Percentiles rank a stretch among this genome's conserved stretches.
Conservation (phyloP, 2,888 invertebrate genomes). For the Copidosoma aretas region DNA sequence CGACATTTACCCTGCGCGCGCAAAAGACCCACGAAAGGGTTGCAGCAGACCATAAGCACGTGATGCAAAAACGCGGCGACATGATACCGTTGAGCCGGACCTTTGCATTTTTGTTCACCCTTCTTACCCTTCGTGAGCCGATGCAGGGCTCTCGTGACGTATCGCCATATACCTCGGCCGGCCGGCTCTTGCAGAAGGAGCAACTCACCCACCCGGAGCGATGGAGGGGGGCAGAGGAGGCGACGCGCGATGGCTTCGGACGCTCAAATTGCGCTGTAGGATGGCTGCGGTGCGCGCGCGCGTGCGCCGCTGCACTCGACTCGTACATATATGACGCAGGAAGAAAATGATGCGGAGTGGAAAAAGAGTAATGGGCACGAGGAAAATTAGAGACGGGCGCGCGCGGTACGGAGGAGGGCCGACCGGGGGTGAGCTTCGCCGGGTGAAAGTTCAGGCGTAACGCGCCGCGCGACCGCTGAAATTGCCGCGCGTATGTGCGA, state of each 20-base stretch:
- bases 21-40: background rate
- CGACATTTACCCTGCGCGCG: too few species aligned
- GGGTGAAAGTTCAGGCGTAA: background rate
- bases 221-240: background rate
- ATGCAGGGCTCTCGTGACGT: slow-evolving; percentile 48
- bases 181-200: background rate
- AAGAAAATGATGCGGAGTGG: background rate
- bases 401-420: too few species aligned
- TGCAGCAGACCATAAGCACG: slow-evolving; percentile 20
- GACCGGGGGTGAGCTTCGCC: background rate
- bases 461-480: too few species aligned
- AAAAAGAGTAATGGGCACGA: background rate
- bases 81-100: slow-evolving; percentile 27
- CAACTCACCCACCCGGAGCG: background rate
- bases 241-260: slow-evolving; percentile 31
- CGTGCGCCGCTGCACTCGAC: too few species aligned
- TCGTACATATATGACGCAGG: background rate
- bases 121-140: slow-evolving; percentile 36
- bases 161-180: slow-evolving; percentile 39
- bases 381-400: background rate
- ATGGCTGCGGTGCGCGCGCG: slow-evolving; percentile 6
- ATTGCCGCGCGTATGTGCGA: too few species aligned
- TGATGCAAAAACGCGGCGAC: slow-evolving; percentile 18
- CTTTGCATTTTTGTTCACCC: background rate
- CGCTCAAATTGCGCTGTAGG: slow-evolving; percentile 45